Evolutionary conservation across 2,113 vertebrate species (phyloP).

Genomic region (Anoura caudifer): DNA sequence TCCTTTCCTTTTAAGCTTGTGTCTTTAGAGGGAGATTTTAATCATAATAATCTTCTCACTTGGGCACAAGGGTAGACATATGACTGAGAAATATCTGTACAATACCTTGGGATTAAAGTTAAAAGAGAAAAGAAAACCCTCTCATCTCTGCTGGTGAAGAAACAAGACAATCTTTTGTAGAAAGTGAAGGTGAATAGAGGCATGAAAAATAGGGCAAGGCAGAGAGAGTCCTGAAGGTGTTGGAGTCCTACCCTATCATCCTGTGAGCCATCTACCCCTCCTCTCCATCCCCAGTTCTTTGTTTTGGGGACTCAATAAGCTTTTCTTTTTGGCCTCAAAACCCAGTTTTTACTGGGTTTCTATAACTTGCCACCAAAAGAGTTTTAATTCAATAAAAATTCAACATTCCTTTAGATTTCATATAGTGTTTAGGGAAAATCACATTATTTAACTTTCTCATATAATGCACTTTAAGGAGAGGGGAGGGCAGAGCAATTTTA

Average conservation of each 20-base stretch:
- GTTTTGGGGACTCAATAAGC: background rate
- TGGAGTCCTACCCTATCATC: background rate
- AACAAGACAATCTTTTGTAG: background rate
- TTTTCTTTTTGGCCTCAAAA: background rate
- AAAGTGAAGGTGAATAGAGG: background rate
- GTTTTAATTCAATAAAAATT: background rate
- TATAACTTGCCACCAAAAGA: background rate
- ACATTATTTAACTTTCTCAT: background rate
- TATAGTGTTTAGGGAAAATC: background rate
- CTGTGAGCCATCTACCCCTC: rapidly evolving
- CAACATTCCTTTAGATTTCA: background rate
- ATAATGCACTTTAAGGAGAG: background rate
- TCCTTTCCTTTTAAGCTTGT: background rate
- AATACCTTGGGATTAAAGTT: background rate
- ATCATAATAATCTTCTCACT: background rate
- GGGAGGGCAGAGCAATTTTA: background rate
- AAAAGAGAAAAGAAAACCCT: background rate
- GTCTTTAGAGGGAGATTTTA: background rate
- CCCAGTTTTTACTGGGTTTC: background rate
- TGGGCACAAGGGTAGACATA: background rate
- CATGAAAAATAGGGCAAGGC: no score
- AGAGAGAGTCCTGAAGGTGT: no score
- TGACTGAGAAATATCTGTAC: background rate
- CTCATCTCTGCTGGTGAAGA: background rate
- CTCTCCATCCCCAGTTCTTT: background rate